Evolutionary conservation across 2,888 invertebrate species (phyloP), one percentile per base, ranked within the genome.

Genomic region (Sesia bembeciformis): DNA sequence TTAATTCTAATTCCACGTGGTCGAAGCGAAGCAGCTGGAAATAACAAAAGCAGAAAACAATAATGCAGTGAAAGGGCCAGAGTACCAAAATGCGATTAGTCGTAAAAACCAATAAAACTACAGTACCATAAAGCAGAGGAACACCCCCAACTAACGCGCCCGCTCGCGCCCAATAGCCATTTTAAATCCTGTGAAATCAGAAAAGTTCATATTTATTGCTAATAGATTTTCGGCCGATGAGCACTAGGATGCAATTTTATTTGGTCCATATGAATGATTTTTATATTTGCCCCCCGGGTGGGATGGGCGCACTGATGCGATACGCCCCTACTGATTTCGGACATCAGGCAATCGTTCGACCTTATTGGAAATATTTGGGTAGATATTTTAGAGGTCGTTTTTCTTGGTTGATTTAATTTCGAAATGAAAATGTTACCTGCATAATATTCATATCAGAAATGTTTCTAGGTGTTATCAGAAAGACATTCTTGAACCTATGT

Each of bases 201-300:
- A 87, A 89, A 89, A 89, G 81, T 89, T 88, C 81, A 87, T 88
- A 88, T 89, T 89, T 89, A 89, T 87, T 89, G 87, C 88, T 86
- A 88, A 89, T 89, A 88, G 89, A 87, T 89, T 89, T 82, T 84
- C 78, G 82, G 75, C 77, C 79, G 85, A 82, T 83, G 85, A 85
- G 76, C 85, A 81, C 76, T 82, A 84, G 82, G 84, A 84, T 87
- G 87, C 87, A 87, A 89, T 89, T 87, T 86, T 88, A 87, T 88
- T 87, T 85, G 78, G 85, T 88, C 86, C 87, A 87, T 87, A 85
- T 83, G 86, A 85, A 87, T 85, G 87, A 81, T 85, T 88, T 87
- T 89, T 86, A 87, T 88, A 83, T 85, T 84, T 84, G 81, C 75
- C 87, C 77, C 67, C 69, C 66, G 81, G 81, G 54, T 70, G 64